Evolutionary conservation across 2,888 invertebrate genomes (phyloP).

Genomic region (Netelia inedita): DNA sequence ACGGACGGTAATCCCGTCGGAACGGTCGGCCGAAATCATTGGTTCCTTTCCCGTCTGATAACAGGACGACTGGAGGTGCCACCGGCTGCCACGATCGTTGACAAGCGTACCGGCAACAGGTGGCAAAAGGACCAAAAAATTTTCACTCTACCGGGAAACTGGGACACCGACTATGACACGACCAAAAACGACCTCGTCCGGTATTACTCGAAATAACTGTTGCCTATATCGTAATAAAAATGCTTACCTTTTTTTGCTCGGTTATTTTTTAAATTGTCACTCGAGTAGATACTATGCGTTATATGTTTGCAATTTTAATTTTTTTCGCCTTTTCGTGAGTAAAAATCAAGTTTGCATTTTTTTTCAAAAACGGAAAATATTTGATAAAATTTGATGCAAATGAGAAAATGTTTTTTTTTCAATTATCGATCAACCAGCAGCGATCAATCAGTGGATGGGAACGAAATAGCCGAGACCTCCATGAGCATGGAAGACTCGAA

Average conservation of each 20-base stretch:
- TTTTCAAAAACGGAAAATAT: constrained; percentile 1
- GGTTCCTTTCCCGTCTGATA: constrained; percentile 75
- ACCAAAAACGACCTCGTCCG: constrained; percentile 53
- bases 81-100: constrained; percentile 26
- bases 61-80: constrained; percentile 69
- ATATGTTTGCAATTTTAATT: not conserved
- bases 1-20: constrained; percentile 52
- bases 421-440: constrained; percentile 34
- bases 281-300: not conserved
- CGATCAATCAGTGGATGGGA: constrained; percentile 58
- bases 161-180: constrained; percentile 57
- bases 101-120: constrained; percentile 67
- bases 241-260: not conserved
- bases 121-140: constrained; percentile 63
- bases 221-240: not conserved
- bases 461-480: constrained; percentile 33
- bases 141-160: constrained; percentile 57
- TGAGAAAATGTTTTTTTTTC: not conserved
- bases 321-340: not conserved
- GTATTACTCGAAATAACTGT: constrained; percentile 15
- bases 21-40: constrained; percentile 66
- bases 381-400: constrained; percentile 48
- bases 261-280: not conserved
- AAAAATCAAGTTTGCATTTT: not conserved
- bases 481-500: constrained; percentile 56